Conservation (phyloP, 1,140 invertebrate species). For the Wasmannia auropunctata region DNA sequence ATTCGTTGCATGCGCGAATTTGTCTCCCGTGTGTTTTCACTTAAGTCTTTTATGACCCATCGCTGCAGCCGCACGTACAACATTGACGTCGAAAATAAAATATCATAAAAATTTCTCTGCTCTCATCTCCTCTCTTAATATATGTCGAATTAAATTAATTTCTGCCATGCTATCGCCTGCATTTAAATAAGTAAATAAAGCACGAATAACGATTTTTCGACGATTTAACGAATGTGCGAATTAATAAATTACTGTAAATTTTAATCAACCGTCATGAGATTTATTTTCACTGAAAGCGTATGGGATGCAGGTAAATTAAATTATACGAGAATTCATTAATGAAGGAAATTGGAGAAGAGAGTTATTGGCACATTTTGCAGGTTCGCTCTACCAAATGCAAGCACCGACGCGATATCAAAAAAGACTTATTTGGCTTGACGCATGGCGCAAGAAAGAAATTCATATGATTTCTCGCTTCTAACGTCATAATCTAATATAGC, state of each 20-base stretch:
- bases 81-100: background rate
- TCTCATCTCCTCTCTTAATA: background rate
- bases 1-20: background rate
- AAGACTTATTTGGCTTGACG: background rate
- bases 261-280: background rate
- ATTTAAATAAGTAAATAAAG: background rate
- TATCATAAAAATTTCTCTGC: background rate
- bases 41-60: background rate
- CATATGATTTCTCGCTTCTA: slow-evolving; percentile 12
- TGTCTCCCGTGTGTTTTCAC: background rate
- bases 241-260: slow-evolving; percentile 24
- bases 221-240: background rate
- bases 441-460: slow-evolving; percentile 7
- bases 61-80: background rate
- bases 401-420: background rate
- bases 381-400: background rate
- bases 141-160: slow-evolving; percentile 9
- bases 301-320: background rate
- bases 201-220: background rate
- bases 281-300: slow-evolving; percentile 1
- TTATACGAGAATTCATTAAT: slow-evolving; percentile 21
- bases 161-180: background rate
- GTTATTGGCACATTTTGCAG: background rate
- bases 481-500: slow-evolving; percentile 31
- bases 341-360: slow-evolving; percentile 15